A percentile compares a stretch with the other conserved stretches of the same genome.
These are phyloP conservation scores for Schizopygopsis malacanthus DNA, from an alignment of 2,797 vertebrate species.

Conservation along the genomic window DNA sequence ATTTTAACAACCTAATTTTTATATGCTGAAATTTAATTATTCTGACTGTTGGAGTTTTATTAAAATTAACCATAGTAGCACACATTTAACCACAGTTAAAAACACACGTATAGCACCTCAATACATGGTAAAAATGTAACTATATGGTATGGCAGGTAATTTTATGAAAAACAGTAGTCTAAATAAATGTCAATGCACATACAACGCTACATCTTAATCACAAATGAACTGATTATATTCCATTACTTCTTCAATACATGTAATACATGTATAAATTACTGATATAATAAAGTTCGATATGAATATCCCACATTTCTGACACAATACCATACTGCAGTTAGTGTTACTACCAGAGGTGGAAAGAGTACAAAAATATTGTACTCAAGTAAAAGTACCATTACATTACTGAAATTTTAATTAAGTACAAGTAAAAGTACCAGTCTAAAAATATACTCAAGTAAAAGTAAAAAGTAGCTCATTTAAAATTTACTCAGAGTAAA, in stretches of 20 bases:
- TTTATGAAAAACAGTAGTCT: neutral
- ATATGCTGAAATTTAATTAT: no score
- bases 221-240: neutral
- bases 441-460: no score
- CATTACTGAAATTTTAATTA: no score
- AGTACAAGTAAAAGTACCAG: no score
- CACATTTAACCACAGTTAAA: neutral
- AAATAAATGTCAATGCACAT: neutral
- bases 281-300: neutral
- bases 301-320: neutral
- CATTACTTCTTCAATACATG: neutral
- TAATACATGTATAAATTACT: neutral
- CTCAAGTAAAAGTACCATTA: no score
- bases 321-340: neutral
- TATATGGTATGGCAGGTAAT: neutral
- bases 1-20: no score
- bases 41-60: neutral
- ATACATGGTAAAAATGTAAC: neutral
- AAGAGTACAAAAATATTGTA: no score
- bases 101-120: neutral
- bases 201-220: neutral
- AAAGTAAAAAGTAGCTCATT: no score
- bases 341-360: neutral
- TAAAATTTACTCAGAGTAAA: no score
- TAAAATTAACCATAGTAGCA: neutral